phyloP scores from a whole-genome alignment of 1,140 invertebrate species.

The Lerema accius region DNA sequence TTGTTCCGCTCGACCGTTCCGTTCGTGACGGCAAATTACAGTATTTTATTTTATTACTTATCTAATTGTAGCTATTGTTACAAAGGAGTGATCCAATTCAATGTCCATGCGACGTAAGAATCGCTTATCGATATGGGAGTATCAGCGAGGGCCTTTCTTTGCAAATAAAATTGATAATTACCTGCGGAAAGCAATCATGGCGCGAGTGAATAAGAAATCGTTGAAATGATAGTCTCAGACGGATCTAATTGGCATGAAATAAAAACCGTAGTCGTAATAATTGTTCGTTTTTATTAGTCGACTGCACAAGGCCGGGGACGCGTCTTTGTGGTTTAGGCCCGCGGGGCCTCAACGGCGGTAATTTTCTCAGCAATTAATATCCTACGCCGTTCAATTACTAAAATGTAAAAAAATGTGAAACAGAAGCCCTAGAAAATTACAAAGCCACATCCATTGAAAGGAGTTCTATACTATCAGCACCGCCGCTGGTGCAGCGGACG shows the following conservation, averaged over 20 bases:
- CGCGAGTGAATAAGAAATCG: conserved; percentile 50
- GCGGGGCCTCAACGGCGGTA: conserved; percentile 50
- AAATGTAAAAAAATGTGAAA: conserved; percentile 67
- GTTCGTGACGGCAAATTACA: conserved; percentile 72
- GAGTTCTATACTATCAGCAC: conserved; percentile 44
- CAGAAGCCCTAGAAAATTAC: conserved; percentile 62
- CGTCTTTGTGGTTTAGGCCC: conserved; percentile 66
- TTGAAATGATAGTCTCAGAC: conserved; percentile 48
- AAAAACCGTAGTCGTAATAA: conserved; percentile 57
- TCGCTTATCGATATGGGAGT: conserved; percentile 30
- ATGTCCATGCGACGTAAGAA: conserved; percentile 16
- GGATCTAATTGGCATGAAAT: conserved; percentile 62
- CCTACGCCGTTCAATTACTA: conserved; percentile 63
- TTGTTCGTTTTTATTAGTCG: conserved; percentile 65
- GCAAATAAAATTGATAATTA: conserved; percentile 40
- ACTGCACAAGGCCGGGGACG: conserved; percentile 41
- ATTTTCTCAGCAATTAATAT: conserved; percentile 77
- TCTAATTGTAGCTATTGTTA: conserved; percentile 76
- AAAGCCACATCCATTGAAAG: conserved; percentile 50
- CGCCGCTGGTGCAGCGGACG: conserved; percentile 38
- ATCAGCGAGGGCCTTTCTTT: conserved; percentile 22
- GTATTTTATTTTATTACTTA: conserved; percentile 75
- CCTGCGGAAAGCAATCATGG: conserved; percentile 38
- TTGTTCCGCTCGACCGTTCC: conserved; percentile 58
- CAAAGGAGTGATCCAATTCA: conserved; percentile 39